Evolutionary conservation across 1,140 invertebrate species (phyloP), one percentile per base, ranked within the genome.

Genomic region (Nasonia vitripennis): DNA sequence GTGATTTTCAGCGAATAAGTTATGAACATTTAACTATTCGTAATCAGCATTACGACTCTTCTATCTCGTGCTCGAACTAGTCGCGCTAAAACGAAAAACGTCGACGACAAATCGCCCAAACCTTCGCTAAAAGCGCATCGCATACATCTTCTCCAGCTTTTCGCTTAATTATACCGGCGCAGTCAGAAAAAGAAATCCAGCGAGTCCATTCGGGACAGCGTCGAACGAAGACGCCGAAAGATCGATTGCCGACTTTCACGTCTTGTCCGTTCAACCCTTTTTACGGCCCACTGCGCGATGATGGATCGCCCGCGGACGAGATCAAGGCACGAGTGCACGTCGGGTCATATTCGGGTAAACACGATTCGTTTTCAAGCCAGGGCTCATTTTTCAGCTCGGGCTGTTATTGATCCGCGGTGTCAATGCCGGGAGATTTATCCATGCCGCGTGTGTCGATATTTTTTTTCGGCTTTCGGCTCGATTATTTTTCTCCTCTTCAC

Each of bases 391-490:
- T 75, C 73, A 67, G 20, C 2, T 12, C 27, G n/a, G 2, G 17
- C 20, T 31, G 23, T 83, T 67, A 83, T 83, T 41, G 81, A 83
- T 83, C 51, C 45, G 11, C 10, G 17, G 27, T 83, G 81, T 83
- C 81, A 77, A 83, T 41, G 31, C 20, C 4, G 70, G 20, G 17
- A 62, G 17, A 62, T 62, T 62, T 62, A 62, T 67, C 17, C 2
- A 0, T 37, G 34, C 34, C 14, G 31, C 55, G 48, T 51, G 48
- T 20, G 51, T 55, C 51, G 51, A 55, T 45, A 27, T 67, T 45
- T 45, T 10, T 51, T 51, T 51, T 12, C 12, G 75, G 7, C 2
- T 11, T 45, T 45, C 41, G 7, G 2, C 37, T 73, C 27, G 67
- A 48, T 14, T 45, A 45, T 45, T 70, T 71, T 81, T n/a, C 4